Evolutionary conservation across 2,113 vertebrate genomes (phyloP).

Genomic region (Aleadryas rufinucha): DNA sequence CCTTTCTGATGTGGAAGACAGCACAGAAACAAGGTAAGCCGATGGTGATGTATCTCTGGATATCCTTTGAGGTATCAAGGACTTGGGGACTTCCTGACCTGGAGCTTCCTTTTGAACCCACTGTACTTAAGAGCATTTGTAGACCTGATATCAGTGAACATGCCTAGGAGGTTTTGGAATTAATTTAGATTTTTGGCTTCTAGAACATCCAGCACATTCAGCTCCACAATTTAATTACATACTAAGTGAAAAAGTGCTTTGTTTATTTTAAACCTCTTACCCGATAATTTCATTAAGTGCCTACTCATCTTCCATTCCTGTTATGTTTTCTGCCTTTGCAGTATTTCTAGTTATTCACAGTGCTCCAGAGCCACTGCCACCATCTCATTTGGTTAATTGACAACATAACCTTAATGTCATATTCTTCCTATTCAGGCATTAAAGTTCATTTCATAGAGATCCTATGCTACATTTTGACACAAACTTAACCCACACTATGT

Average conservation of each 20-base stretch:
- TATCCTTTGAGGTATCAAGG: neutral
- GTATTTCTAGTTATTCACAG: neutral
- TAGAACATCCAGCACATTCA: neutral
- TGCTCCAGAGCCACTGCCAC: neutral
- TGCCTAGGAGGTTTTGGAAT: neutral
- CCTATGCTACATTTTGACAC: neutral
- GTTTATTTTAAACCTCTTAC: constrained; percentile 31
- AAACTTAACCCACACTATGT: neutral
- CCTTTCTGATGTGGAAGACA: neutral
- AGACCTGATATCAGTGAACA: neutral
- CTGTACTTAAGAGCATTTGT: neutral
- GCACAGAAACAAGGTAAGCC: neutral
- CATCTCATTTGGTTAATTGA: neutral
- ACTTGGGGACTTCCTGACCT: neutral
- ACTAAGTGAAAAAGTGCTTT: constrained; percentile 19
- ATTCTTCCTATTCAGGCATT: neutral
- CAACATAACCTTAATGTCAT: neutral
- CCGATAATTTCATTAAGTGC: constrained; percentile 27
- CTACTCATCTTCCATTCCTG: neutral
- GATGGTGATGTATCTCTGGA: neutral
- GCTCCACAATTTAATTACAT: neutral
- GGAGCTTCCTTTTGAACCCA: neutral
- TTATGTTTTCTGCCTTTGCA: neutral
- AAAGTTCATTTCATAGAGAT: neutral
- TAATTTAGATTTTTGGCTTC: neutral